These are phyloP conservation scores for Zootoca vivipara DNA, from an alignment of 2,113 vertebrate genomes.

Conservation along the genomic window DNA sequence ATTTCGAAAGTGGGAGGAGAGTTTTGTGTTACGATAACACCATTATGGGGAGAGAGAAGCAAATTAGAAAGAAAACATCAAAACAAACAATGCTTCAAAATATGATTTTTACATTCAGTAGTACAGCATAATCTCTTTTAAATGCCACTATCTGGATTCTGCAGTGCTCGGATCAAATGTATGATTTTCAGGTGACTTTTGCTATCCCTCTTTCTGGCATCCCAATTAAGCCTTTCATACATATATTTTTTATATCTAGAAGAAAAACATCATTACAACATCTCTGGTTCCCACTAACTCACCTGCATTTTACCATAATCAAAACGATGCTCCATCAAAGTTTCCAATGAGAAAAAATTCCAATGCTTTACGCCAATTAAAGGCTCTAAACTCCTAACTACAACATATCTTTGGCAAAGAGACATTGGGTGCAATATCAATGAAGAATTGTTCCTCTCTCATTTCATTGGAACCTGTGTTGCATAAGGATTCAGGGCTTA, in stretches of 20 bases:
- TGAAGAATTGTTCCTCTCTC: background rate
- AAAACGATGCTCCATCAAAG: background rate
- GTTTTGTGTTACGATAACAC: constrained; percentile 38
- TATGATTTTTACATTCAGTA: background rate
- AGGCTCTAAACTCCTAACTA: constrained; percentile 29
- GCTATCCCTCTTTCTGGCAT: background rate
- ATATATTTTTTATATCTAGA: background rate
- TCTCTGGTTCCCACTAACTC: background rate
- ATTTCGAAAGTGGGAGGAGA: constrained; percentile 36
- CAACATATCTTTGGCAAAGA: background rate
- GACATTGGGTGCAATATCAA: background rate
- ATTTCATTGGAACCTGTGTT: background rate
- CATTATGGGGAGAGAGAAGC: background rate
- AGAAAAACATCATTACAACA: background rate
- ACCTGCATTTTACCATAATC: constrained; percentile 24
- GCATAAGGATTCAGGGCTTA: background rate
- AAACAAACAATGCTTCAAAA: background rate
- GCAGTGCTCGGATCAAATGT: background rate
- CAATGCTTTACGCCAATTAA: background rate
- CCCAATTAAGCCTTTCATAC: background rate
- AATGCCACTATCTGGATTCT: background rate
- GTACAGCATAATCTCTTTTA: background rate
- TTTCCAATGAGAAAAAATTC: background rate
- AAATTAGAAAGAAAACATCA: background rate
- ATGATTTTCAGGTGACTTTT: background rate